These are phyloP conservation scores for Drosophila seguyi DNA, from an alignment of 1,140 invertebrate genomes.

Conservation along the genomic window DNA sequence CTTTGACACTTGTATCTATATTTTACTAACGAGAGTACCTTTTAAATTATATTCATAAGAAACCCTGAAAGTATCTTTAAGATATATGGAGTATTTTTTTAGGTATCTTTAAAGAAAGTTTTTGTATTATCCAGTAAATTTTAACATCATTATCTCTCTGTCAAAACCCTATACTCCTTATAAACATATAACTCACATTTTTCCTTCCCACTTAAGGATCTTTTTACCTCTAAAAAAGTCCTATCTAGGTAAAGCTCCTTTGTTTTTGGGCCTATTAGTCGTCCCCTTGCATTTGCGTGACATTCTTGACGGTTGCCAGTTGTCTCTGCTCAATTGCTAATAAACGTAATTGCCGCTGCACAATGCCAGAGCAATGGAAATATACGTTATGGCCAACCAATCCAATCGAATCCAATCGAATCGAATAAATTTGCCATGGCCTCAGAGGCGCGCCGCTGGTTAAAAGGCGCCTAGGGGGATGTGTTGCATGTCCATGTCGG, in stretches of 20 bases:
- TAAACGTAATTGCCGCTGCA: constrained; percentile 54
- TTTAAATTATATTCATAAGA: too few relatives aligned
- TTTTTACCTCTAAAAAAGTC: background rate
- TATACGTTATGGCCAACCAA: background rate
- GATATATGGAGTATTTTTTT: too few relatives aligned
- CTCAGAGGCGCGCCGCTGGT: constrained; percentile 16
- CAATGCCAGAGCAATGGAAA: constrained; percentile 30
- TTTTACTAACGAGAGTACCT: too few relatives aligned
- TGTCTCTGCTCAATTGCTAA: constrained; percentile 21
- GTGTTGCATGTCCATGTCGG: background rate
- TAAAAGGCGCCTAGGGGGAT: constrained; percentile 53
- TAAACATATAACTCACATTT: background rate
- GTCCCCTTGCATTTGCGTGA: constrained; percentile 4
- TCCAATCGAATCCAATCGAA: constrained; percentile 19
- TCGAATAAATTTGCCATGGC: constrained; percentile 55
- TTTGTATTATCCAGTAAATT: background rate
- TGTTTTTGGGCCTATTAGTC: constrained; percentile 9
- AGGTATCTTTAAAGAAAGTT: background rate
- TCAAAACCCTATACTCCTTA: too few relatives aligned
- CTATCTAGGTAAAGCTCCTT: background rate
- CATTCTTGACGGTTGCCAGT: constrained; percentile 11
- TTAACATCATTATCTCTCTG: background rate
- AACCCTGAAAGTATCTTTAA: too few relatives aligned
- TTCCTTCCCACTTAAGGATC: too few relatives aligned
- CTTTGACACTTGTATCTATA: too few relatives aligned